Percentiles rank a stretch among this genome's conserved stretches.
Conservation (phyloP, 1,140 invertebrate species). For the Tetramorium alpestre region DNA sequence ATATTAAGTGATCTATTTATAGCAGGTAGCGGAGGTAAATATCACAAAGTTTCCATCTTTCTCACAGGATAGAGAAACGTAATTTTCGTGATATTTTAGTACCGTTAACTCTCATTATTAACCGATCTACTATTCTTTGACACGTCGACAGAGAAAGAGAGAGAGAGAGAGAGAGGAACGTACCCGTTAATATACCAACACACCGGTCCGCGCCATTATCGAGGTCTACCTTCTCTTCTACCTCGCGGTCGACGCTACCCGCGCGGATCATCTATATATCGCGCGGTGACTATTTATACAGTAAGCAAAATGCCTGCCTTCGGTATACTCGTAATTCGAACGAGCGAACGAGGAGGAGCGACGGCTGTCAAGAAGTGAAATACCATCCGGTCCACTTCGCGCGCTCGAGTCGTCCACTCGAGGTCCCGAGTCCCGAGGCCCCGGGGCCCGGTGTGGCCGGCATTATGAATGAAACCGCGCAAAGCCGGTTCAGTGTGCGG, state of each 20-base stretch:
- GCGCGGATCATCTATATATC: conserved; percentile 49
- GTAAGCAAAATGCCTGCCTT: conserved; percentile 71
- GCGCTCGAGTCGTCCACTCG: conserved; percentile 75
- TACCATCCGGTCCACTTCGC: conserved; percentile 81
- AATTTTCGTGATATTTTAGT: conserved; percentile 29
- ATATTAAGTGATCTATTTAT: neutral
- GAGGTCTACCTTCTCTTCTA: conserved; percentile 19
- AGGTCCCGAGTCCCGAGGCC: neutral
- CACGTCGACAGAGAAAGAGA: neutral
- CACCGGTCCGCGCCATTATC: conserved; percentile 38
- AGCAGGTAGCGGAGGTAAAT: neutral
- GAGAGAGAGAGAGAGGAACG: neutral
- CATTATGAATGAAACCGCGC: conserved; percentile 74
- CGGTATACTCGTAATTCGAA: conserved; percentile 69
- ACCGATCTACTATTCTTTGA: conserved; percentile 27
- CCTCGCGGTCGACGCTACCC: conserved; percentile 21
- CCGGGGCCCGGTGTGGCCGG: conserved; percentile 26
- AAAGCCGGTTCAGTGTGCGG: conserved; percentile 54
- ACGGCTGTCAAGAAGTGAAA: conserved; percentile 80
- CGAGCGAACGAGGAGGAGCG: conserved; percentile 54
- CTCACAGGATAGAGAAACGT: neutral
- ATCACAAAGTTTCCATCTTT: neutral
- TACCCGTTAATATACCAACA: conserved; percentile 33
- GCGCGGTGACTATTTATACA: conserved; percentile 71
- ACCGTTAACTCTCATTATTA: conserved; percentile 35